phyloP scores from a whole-genome alignment of 2,113 vertebrate species.

The Grammomys dolichurus region DNA sequence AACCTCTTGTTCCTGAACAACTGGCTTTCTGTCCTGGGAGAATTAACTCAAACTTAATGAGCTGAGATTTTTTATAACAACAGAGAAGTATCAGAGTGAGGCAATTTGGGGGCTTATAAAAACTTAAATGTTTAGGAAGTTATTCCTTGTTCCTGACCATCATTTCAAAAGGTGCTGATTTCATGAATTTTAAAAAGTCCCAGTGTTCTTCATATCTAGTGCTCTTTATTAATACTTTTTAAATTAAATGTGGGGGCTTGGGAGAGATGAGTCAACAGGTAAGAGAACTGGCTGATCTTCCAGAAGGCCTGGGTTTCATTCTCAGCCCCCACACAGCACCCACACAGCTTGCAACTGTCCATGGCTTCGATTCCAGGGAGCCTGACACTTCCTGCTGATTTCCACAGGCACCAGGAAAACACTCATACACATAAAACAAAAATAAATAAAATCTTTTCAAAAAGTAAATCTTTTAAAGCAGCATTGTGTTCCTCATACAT shows the following conservation, averaged over 20 bases:
- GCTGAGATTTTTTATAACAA: background rate
- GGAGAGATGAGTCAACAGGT: background rate
- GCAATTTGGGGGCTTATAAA: background rate
- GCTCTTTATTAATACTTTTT: background rate
- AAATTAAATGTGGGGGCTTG: background rate
- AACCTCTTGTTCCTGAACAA: background rate
- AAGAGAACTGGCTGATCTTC: background rate
- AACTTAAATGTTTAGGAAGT: background rate
- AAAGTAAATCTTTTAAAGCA: background rate
- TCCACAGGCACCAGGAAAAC: background rate
- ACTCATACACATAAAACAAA: background rate
- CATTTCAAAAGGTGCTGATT: background rate
- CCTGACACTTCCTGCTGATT: background rate
- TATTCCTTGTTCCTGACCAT: background rate
- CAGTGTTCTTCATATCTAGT: no score
- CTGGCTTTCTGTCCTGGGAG: background rate
- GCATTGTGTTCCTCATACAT: background rate
- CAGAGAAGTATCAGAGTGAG: background rate
- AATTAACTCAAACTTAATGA: background rate
- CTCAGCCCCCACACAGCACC: background rate
- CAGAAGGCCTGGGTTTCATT: background rate
- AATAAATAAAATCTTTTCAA: background rate
- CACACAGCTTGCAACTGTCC: background rate
- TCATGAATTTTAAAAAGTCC: background rate
- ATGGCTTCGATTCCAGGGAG: background rate